These are phyloP conservation scores for Hylyphantes graminicola DNA, from an alignment of 1,140 invertebrate genomes.

Conservation along the genomic window DNA sequence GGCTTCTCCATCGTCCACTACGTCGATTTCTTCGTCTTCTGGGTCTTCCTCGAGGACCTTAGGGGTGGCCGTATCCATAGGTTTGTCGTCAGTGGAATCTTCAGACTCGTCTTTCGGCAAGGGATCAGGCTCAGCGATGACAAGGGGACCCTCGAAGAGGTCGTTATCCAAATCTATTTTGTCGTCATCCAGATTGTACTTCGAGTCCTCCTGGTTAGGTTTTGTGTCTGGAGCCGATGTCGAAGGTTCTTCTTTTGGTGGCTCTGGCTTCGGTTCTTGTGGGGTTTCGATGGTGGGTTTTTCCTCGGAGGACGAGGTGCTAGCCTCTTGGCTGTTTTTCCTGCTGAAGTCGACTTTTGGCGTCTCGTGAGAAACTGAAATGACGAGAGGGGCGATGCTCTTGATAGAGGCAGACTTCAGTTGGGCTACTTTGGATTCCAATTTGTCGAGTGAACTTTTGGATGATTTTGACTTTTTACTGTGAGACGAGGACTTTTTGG, in stretches of 20 bases:
- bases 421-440: constrained; percentile 47
- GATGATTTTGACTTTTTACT: constrained; percentile 24
- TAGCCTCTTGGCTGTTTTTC: constrained; percentile 3
- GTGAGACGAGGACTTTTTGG: constrained; percentile 24
- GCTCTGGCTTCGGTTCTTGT: not conserved
- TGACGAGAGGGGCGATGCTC: constrained; percentile 46
- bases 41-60: constrained; percentile 20
- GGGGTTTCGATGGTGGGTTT: not conserved
- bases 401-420: constrained; percentile 49
- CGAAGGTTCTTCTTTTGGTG: not conserved
- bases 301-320: not conserved
- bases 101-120: constrained; percentile 35
- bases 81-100: not conserved
- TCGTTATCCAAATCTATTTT: constrained; percentile 57
- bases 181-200: constrained; percentile 19
- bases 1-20: constrained; percentile 36
- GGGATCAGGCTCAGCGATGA: constrained; percentile 50
- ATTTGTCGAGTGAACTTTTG: constrained; percentile 17
- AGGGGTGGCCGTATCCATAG: not conserved
- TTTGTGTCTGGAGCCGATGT: not conserved
- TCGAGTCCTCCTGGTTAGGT: not conserved
- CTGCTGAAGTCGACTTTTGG: not conserved
- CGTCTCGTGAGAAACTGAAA: constrained; percentile 26
- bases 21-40: constrained; percentile 55
- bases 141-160: constrained; percentile 46